Base-by-base conservation (phyloP, 1,140 invertebrate species). In the Oedothorax gibbosus region DNA sequence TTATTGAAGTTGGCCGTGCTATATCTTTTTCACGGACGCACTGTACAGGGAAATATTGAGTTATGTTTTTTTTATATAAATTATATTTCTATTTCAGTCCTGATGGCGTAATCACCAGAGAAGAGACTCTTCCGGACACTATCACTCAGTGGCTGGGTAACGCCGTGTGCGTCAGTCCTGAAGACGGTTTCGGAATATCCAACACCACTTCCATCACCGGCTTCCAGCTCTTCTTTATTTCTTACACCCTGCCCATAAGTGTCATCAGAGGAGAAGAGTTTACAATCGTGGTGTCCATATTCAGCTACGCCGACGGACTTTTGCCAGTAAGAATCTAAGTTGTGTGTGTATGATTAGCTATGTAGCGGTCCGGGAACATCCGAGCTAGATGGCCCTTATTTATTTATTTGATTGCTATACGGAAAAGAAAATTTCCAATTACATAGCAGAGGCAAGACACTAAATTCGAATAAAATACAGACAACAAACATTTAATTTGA, bases 111-210 rank as follows among this genome's bases (percentile, higher is more conserved):
- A 87, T 89, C 49, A 88, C 89, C 35, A 79, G 93, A 66, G 89
- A 91, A 56, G 89, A 92, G 20, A 90, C 90, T 51, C 89, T 94
- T 51, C 95, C 95, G 2, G 93, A 95, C 87, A 93, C 93, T 0
- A 94, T 95, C 54, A 95, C 95, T 6, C 92, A 93, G 69, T 95
- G 95, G 94, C 90, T 94, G 8, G 93, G 92, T 0, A 93, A 92
- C 51, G 93, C 94, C 3, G 91, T 94, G 62, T 95, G 94, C 86
- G 90, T 95, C 56, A 93, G 93, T 79, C 89, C 91, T 10, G 89
- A 90, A 12, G 90, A 91, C 69, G 94, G 94, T 9, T 89, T 95
- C 5, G 94, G 93, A 35, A 91, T 95, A 35, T 91, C 93, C 7
- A 87, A 89, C 11, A 90, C 90, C 10, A 90, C 90, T 1, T 89